Conservation (phyloP, 1,140 invertebrate species). For the Druon quercuslanigerum region DNA sequence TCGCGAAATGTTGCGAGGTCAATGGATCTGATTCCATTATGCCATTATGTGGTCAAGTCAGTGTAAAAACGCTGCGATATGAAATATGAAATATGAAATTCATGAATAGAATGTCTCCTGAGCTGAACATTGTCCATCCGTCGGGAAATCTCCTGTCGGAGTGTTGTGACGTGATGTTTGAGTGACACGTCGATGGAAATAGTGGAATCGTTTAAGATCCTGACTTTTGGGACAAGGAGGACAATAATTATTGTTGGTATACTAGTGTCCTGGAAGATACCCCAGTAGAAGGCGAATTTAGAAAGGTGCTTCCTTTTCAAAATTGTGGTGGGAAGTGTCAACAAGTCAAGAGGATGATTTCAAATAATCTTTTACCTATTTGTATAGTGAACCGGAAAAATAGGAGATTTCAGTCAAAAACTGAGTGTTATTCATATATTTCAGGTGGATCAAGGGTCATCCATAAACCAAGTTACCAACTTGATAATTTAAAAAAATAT, state of each 20-base stretch:
- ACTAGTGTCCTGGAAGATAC: neutral
- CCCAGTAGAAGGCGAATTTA: neutral
- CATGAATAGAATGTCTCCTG: slow-evolving; percentile 38
- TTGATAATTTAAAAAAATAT: too few species aligned
- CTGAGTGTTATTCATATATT: too few species aligned
- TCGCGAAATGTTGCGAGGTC: slow-evolving; percentile 36
- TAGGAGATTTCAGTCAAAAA: too few species aligned
- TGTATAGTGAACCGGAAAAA: neutral
- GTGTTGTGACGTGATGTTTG: slow-evolving; percentile 66
- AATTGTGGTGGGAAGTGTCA: slow-evolving; percentile 1
- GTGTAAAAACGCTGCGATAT: neutral
- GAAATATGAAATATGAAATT: slow-evolving; percentile 20
- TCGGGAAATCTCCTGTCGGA: slow-evolving; percentile 50
- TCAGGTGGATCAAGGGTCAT: too few species aligned
- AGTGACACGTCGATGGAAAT: slow-evolving; percentile 54
- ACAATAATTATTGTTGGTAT: slow-evolving; percentile 44
- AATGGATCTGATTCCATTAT: slow-evolving; percentile 42
- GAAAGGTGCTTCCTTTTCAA: neutral
- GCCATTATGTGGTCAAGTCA: slow-evolving; percentile 26
- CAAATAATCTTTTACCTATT: neutral
- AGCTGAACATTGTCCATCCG: slow-evolving; percentile 39
- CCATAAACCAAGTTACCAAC: too few species aligned
- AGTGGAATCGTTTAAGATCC: slow-evolving; percentile 40
- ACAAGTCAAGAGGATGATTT: slow-evolving; percentile 13
- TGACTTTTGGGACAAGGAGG: slow-evolving; percentile 46